Conservation (phyloP, 30 jellyfish, hydroid and myxozoan species). For the Pelagia noctiluca region DNA sequence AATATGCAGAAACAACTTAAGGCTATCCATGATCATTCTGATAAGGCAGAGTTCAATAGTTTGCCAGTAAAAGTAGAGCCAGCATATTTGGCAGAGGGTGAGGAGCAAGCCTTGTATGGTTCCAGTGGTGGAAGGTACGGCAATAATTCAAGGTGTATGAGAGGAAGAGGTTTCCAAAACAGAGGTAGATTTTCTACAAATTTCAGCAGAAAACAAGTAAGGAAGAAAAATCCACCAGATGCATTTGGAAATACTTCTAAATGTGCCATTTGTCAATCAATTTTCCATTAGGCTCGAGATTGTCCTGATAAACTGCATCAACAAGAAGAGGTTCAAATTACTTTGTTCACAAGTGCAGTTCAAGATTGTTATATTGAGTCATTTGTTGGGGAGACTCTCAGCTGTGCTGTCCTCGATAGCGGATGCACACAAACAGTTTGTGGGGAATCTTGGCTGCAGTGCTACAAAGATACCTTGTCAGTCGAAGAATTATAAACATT, state of each 20-base stretch:
- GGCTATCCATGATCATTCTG: neutral
- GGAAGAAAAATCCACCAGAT: neutral
- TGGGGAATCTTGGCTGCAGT: slow-evolving; percentile 1
- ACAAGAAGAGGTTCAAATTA: neutral
- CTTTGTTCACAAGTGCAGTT: neutral
- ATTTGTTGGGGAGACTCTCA: neutral
- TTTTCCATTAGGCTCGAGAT: slow-evolving; percentile 3
- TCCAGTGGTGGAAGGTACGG: too few species aligned
- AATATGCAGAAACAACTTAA: neutral
- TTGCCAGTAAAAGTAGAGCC: too few species aligned
- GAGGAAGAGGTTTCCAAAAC: too few species aligned
- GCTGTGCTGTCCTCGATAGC: neutral
- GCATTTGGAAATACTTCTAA: neutral
- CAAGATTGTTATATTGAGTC: neutral
- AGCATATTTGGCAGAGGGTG: too few species aligned
- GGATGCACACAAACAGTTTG: slow-evolving; percentile 7
- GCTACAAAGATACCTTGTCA: neutral
- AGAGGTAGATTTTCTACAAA: too few species aligned
- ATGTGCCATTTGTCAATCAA: slow-evolving; percentile 6
- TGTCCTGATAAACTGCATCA: neutral
- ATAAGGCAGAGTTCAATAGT: too few species aligned
- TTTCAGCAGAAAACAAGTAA: too few species aligned
- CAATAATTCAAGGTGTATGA: too few species aligned
- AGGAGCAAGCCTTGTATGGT: too few species aligned
- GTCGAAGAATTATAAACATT: neutral